Conservation (phyloP, 2,797 vertebrate genomes). For the Onychomys torridus region DNA sequence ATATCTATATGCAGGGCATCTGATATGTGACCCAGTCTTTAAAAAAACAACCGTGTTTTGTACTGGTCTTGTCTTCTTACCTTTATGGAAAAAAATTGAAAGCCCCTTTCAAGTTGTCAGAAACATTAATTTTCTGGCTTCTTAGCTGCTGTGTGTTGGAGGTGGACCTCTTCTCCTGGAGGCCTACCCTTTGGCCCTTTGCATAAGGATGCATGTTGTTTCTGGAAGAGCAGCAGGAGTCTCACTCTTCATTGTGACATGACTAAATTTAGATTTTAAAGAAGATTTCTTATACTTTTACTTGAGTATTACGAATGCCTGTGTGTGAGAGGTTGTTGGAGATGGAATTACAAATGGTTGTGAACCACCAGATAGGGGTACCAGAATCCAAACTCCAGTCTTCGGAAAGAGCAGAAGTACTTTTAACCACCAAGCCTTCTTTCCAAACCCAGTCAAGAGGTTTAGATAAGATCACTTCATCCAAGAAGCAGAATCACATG, state of each 20-base stretch:
- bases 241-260: not conserved
- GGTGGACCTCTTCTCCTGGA: not conserved
- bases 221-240: not conserved
- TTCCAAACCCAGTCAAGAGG: not conserved
- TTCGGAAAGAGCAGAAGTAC: not conserved
- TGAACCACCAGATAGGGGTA: not conserved
- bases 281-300: not conserved
- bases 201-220: no score
- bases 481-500: not conserved
- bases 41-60: not conserved
- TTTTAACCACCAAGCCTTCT: not conserved
- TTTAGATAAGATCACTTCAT: not conserved
- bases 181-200: not conserved
- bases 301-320: not conserved
- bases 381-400: not conserved
- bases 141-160: not conserved
- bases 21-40: not conserved
- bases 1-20: not conserved
- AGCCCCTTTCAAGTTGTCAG: not conserved
- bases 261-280: not conserved
- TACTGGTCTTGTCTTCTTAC: not conserved
- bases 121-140: conserved; percentile 13
- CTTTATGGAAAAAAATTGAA: not conserved
- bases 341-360: not conserved
- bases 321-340: not conserved